Evolutionary conservation across 2,888 invertebrate species (phyloP).

Genomic region (Itoplectis maculator): DNA sequence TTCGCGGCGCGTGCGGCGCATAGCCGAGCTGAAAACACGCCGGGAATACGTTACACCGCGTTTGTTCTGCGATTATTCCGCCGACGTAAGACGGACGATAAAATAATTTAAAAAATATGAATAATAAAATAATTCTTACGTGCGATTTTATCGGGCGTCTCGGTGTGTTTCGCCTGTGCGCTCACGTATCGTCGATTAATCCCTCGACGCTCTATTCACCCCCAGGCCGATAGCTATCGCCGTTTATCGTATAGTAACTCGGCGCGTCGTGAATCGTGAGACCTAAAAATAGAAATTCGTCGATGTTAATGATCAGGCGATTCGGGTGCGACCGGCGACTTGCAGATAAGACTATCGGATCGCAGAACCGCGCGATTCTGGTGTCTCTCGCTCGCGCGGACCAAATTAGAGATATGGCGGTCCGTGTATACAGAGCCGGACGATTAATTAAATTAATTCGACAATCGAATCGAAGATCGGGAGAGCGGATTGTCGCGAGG

Average conservation of each 20-base stretch:
- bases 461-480: not conserved
- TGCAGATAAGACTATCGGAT: slow-evolving; percentile 13
- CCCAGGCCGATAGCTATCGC: not conserved
- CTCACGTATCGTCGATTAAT: not conserved
- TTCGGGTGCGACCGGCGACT: not conserved
- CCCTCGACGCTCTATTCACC: not conserved
- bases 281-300: slow-evolving; percentile 1
- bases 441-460: not conserved
- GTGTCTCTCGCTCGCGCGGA: not conserved
- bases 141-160: no score
- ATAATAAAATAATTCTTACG: no score
- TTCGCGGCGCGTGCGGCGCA: not conserved
- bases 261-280: not conserved
- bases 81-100: not conserved
- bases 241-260: not conserved
- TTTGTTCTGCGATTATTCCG: not conserved
- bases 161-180: not conserved
- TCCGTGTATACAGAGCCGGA: not conserved
- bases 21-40: not conserved
- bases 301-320: not conserved
- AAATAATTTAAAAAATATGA: not conserved
- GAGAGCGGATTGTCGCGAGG: not conserved
- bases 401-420: not conserved
- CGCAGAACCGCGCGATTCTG: not conserved
- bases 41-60: not conserved